phyloP scores from a whole-genome alignment of 2,113 vertebrate species.

The Dicrurus megarhynchus region DNA sequence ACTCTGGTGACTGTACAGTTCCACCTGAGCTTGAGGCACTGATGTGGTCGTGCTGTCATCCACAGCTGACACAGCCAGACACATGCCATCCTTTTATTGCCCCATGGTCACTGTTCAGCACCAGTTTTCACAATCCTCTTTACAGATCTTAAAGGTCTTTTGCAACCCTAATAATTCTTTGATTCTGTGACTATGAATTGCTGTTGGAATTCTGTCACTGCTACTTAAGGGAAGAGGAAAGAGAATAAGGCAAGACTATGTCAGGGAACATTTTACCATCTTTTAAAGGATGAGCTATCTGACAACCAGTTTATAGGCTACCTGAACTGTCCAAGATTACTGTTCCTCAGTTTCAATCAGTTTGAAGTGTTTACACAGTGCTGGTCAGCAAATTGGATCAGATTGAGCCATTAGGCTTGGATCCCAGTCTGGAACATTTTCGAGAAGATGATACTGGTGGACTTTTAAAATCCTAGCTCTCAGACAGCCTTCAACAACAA shows the following conservation, averaged over 20 bases:
- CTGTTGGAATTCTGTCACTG: background rate
- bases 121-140: background rate
- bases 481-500: background rate
- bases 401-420: background rate
- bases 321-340: background rate
- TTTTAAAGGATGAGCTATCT: background rate
- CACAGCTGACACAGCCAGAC: background rate
- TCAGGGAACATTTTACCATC: background rate
- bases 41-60: background rate
- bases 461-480: background rate
- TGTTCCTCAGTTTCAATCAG: background rate
- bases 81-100: fast-evolving
- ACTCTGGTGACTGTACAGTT: background rate
- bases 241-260: background rate
- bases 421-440: background rate
- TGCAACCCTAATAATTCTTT: background rate
- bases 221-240: background rate
- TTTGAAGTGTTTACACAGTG: background rate
- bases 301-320: background rate
- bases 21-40: background rate
- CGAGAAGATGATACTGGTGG: background rate
- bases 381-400: background rate
- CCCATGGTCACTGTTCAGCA: background rate
- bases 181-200: fast-evolving
- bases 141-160: background rate